phyloP scores from a whole-genome alignment of 2,113 vertebrate species.

The Myrmecobius fasciatus region DNA sequence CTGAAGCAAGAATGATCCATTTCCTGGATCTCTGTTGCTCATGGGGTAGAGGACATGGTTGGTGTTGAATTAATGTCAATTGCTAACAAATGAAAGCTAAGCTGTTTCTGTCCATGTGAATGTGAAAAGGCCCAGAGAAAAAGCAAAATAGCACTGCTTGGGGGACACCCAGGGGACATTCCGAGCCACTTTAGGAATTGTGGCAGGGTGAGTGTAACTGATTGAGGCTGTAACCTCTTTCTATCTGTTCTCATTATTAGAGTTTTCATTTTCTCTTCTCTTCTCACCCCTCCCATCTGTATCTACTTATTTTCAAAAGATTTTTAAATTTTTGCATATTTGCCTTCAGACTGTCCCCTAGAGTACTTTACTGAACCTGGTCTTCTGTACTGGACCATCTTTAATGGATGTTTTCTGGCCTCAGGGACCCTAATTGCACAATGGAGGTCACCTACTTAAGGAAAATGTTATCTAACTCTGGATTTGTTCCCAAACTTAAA shows the following conservation, averaged over 20 bases:
- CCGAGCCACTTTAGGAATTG: background rate
- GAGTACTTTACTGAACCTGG: slow-evolving; percentile 10
- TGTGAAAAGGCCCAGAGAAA: background rate
- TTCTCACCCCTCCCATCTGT: background rate
- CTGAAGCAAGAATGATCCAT: background rate
- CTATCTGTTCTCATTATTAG: background rate
- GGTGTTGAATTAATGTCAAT: background rate
- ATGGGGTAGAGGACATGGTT: background rate
- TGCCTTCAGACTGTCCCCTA: background rate
- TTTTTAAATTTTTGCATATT: background rate
- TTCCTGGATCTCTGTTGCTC: background rate
- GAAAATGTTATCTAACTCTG: slow-evolving; percentile 36
- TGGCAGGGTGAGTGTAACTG: background rate
- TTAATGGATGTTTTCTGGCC: slow-evolving; percentile 30
- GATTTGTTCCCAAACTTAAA: slow-evolving; percentile 33
- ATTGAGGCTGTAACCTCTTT: background rate
- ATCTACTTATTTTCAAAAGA: slow-evolving; percentile 12
- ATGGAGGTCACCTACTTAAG: slow-evolving; percentile 34
- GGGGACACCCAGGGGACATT: background rate
- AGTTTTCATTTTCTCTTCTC: background rate
- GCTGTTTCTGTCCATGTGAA: background rate
- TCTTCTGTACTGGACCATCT: background rate
- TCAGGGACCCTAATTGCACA: slow-evolving; percentile 27
- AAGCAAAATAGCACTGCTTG: background rate
- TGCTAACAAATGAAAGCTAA: slow-evolving; percentile 9